phyloP scores from a whole-genome alignment of 1,140 invertebrate genomes.

The Aculops lycopersici region DNA sequence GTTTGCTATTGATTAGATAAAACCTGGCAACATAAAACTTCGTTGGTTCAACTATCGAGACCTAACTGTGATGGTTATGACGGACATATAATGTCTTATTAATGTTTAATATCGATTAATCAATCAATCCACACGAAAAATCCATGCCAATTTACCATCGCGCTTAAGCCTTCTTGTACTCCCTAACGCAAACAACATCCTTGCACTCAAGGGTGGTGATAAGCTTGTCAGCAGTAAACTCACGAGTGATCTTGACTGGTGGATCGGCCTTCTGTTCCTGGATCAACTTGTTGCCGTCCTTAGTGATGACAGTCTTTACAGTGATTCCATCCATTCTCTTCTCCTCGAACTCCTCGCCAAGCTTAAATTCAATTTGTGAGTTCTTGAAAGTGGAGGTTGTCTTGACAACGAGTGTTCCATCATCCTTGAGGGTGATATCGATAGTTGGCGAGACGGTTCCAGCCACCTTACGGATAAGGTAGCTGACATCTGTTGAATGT shows the following conservation, averaged over 20 bases:
- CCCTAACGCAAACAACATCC: background rate
- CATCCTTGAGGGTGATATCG: background rate
- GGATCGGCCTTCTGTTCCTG: slow-evolving; percentile 24
- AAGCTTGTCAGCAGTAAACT: slow-evolving; percentile 6
- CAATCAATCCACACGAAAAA: too few relatives aligned
- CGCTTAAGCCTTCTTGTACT: background rate
- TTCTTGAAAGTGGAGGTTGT: slow-evolving; percentile 54
- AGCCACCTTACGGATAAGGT: slow-evolving; percentile 5
- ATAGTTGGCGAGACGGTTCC: slow-evolving; percentile 4
- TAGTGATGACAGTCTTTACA: slow-evolving; percentile 23
- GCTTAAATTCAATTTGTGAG: slow-evolving; percentile 35
- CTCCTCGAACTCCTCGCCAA: slow-evolving; percentile 50
- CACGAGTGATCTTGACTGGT: slow-evolving; percentile 5
- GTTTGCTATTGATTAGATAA: too few relatives aligned
- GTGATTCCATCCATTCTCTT: slow-evolving; percentile 46
- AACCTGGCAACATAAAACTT: too few relatives aligned
- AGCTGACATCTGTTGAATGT: slow-evolving; percentile 7
- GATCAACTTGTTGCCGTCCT: slow-evolving; percentile 25
- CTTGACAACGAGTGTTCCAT: slow-evolving; percentile 27
- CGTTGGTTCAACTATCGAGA: too few relatives aligned
- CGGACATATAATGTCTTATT: too few relatives aligned
- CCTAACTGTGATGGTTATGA: too few relatives aligned
- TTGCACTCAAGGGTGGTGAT: background rate
- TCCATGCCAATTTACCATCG: too few relatives aligned
- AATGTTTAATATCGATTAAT: too few relatives aligned